Evolutionary conservation across 64 coral and sea anemone species (phyloP).

Genomic region (Catalaphyllia jardinei): DNA sequence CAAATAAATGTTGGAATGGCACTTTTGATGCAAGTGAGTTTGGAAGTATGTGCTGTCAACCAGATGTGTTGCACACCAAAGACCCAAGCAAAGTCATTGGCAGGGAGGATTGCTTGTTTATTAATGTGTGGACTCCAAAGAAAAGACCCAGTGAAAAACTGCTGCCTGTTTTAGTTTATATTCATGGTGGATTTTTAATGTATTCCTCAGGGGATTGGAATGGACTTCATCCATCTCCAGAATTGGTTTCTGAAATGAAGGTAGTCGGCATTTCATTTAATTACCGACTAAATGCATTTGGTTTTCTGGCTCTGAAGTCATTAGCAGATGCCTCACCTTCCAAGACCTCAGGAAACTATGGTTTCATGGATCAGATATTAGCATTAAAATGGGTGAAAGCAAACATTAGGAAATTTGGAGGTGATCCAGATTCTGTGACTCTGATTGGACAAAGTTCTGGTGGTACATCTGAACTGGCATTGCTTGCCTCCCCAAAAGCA

Average conservation of each 20-base stretch:
- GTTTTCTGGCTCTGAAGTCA: slow-evolving; percentile 69
- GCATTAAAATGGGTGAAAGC: slow-evolving; percentile 60
- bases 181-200: slow-evolving; percentile 52
- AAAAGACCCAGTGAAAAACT: slow-evolving; percentile 6
- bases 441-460: slow-evolving; percentile 73
- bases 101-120: slow-evolving; percentile 79
- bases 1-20: slow-evolving; percentile 61
- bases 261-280: slow-evolving; percentile 61
- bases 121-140: slow-evolving; percentile 74
- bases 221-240: slow-evolving; percentile 53
- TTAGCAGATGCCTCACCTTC: background rate
- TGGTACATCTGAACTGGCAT: slow-evolving; percentile 39
- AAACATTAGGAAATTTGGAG: slow-evolving; percentile 77
- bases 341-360: slow-evolving; percentile 68
- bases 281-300: slow-evolving; percentile 75
- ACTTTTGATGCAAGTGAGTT: slow-evolving; percentile 55
- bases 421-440: slow-evolving; percentile 55
- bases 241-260: slow-evolving; percentile 51
- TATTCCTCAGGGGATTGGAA: slow-evolving; percentile 40
- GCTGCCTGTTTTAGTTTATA: slow-evolving; percentile 67
- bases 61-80: background rate
- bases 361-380: slow-evolving; percentile 78
- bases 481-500: slow-evolving; percentile 37
- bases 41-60: slow-evolving; percentile 62
- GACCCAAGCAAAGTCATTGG: slow-evolving; percentile 31